Base-by-base conservation (phyloP, 2,797 vertebrate species). In the Buceros bicornis region DNA sequence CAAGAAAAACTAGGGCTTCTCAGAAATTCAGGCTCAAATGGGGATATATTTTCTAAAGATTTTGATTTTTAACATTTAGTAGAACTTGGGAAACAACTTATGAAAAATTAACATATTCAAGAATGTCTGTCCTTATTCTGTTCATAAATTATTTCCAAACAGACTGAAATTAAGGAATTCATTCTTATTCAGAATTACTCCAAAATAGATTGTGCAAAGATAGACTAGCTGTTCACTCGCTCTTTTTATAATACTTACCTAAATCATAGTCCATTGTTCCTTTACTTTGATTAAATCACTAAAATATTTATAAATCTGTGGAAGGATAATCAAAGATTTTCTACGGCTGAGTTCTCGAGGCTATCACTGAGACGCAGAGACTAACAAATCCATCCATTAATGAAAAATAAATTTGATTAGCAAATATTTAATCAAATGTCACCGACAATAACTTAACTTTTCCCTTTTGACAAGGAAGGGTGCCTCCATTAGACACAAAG, bases 121-220 rank as follows among this genome's bases (percentile, higher is more conserved):
- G 29, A 84, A 51, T 53, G 11, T 28, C 47, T 84, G 54, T 64
- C 40, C 71, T 92, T 84, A 82, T 89, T 84, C 88, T 60, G 12
- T 87, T 96, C 51, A 80, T 89, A 66, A 93, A 89, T 94, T 90
- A 92, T 90, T 93, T 90, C 66, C 56, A 92, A 96, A 82, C 16
- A 57, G 62, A 79, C 22, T 60, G 58, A 87, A 96, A 89, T 82
- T 26, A 90, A 84, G 7, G 47, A 82, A 65, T 74, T 83, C 0
- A 22, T 77, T 83, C 42, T 81, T 77, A 71, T 21, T 90, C 51
- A 92, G 28, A 94, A 82, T 79, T 60, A 51, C 37, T 90, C 40
- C 93, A 67, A 95, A 90, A 76, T 40, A 86, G 69, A 60, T 74
- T 86, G 9, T 66, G 42, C 47, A 62, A 82, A 90, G 90, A 62